Evolutionary conservation across 64 coral and sea anemone genomes (phyloP).

Genomic region (Trachythela sp.): DNA sequence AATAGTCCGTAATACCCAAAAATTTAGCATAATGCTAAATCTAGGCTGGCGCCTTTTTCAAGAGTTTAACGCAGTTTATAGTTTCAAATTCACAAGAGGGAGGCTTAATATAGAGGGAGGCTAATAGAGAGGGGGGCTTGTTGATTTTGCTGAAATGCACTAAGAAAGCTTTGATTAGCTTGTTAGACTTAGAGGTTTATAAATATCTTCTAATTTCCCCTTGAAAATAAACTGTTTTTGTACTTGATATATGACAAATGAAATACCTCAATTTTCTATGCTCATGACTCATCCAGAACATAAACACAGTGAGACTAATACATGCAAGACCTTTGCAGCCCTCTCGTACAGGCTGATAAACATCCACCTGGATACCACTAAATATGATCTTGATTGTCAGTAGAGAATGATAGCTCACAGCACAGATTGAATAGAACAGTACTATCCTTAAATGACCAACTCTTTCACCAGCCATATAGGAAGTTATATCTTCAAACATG

Average conservation of each 20-base stretch:
- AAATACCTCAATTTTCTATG: conserved; percentile 57
- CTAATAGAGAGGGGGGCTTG: no score
- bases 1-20: no score
- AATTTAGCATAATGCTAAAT: no score
- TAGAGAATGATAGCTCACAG: conserved; percentile 55
- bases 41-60: no score
- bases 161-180: no score
- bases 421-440: conserved; percentile 56
- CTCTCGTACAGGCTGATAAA: conserved; percentile 36
- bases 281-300: conserved; percentile 47
- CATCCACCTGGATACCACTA: not conserved
- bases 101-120: no score
- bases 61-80: no score
- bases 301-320: conserved; percentile 49
- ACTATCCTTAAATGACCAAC: conserved; percentile 48
- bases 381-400: conserved; percentile 45
- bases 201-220: no score
- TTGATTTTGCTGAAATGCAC: no score
- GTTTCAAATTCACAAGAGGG: no score
- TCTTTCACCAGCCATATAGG: conserved; percentile 44
- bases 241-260: not conserved
- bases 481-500: conserved; percentile 39
- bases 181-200: no score
- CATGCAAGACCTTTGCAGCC: conserved; percentile 40
- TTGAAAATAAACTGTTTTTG: no score